Conservation (phyloP, 2,113 vertebrate genomes). For the Dermatemys mawii region DNA sequence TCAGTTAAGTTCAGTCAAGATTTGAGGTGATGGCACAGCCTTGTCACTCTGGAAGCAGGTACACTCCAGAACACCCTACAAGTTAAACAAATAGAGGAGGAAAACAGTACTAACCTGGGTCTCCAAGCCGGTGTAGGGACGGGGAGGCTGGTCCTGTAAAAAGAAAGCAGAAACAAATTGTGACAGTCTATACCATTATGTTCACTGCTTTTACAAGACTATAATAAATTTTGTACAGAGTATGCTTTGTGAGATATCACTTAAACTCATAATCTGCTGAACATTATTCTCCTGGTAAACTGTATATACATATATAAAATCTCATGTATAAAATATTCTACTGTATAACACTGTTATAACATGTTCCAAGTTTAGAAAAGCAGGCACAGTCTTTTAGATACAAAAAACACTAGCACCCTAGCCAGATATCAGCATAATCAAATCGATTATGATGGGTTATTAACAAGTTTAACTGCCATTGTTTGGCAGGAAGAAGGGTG, state of each 20-base stretch:
- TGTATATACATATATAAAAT: not conserved
- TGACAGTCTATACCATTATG: not conserved
- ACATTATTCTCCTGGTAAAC: not conserved
- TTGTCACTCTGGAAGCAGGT: not conserved
- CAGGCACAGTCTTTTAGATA: not conserved
- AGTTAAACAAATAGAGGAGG: not conserved
- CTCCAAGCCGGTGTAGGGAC: constrained; percentile 67
- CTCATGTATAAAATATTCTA: not conserved
- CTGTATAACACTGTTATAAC: no score
- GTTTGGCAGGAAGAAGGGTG: not conserved
- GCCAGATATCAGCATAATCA: not conserved
- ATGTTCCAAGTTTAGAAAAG: not conserved
- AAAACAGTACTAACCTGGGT: constrained; percentile 65
- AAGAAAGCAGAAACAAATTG: constrained; percentile 25
- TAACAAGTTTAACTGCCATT: not conserved
- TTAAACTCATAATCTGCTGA: not conserved
- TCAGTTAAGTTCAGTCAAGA: not conserved
- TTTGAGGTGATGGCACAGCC: not conserved
- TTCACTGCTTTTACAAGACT: not conserved
- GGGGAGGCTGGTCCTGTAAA: constrained; percentile 70
- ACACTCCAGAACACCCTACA: no score
- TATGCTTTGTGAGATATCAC: not conserved
- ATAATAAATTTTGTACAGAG: not conserved
- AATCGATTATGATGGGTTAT: not conserved
- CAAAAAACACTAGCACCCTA: not conserved